Evolutionary conservation across 2,888 invertebrate genomes (phyloP).

Genomic region (Lacanobia wlatinum): DNA sequence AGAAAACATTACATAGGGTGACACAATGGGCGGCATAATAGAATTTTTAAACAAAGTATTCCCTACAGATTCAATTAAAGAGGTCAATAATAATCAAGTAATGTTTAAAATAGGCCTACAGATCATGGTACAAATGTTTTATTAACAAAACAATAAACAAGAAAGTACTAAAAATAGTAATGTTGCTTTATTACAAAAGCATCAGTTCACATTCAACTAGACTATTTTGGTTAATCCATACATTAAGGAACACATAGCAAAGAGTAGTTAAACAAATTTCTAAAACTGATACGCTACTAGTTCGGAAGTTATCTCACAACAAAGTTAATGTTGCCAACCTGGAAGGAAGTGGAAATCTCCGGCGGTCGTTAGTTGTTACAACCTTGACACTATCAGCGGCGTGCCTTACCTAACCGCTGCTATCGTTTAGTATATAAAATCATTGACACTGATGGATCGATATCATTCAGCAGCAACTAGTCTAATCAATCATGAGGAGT

Average conservation of each 20-base stretch:
- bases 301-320: conserved; percentile 48
- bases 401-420: conserved; percentile 79
- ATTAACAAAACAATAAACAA: too few relatives aligned
- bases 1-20: too few relatives aligned
- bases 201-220: background rate
- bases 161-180: too few relatives aligned
- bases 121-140: too few relatives aligned
- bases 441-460: conserved; percentile 71
- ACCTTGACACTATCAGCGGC: conserved; percentile 82
- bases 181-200: too few relatives aligned
- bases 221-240: background rate
- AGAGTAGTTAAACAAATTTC: background rate
- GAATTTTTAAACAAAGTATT: background rate
- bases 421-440: conserved; percentile 80
- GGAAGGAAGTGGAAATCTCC: conserved; percentile 80
- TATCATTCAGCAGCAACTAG: conserved; percentile 71
- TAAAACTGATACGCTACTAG: background rate
- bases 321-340: conserved; percentile 53
- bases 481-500: conserved; percentile 78
- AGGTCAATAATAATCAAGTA: background rate
- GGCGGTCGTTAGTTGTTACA: conserved; percentile 67
- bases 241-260: background rate
- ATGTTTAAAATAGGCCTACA: too few relatives aligned
- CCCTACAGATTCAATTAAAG: background rate
- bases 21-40: too few relatives aligned